Base-by-base conservation (phyloP, 2,888 invertebrate species). In the Metalampra italica region DNA sequence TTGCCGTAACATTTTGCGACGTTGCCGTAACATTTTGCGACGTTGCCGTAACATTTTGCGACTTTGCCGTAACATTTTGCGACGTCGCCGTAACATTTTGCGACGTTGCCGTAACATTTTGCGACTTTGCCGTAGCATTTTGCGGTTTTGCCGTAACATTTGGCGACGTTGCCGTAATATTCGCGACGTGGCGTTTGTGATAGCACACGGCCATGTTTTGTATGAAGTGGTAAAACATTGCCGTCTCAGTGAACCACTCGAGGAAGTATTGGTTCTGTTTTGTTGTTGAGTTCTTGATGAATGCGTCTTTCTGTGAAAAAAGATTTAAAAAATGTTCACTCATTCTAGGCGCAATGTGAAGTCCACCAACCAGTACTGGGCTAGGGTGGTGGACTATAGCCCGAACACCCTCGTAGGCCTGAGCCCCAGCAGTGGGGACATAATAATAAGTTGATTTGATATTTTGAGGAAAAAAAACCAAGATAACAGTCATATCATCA, bases 241-340 rank as follows among this genome's bases (percentile, higher is more conserved):
- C 94, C 0, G 96, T 96, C 71, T 96, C 95, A 0, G 94, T 92
- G 79, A 97, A 96, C 96, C 96, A 96, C 59, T 95, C 94, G 0
- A 96, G 84, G 76, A 96, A 96, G 62, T 93, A 92, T 56, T 93
- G 92, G 36, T 93, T 90, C 43, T 92, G 92, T 69, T 93, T 93
- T 0, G 94, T 92, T 0, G 90, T 71, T 4, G 92, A 90, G 55
- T 89, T 90, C 60, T 92, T 92, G 32, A 94, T 90, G 75, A 95
- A 96, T 8, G 90, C 78, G 44, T 95, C 94, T 83, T 93, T 93
- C 94, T 95, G 91, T 59, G 22, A 43, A 50, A 52, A 12, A 36
- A 50, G n/a, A n/a, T n/a, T n/a, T n/a, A n/a, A n/a, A n/a, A n/a
- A n/a, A n/a, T n/a, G n/a, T n/a, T n/a, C n/a, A n/a, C n/a, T n/a